Conservation (phyloP, 1,140 invertebrate species). For the Caenorhabditis remanei region DNA sequence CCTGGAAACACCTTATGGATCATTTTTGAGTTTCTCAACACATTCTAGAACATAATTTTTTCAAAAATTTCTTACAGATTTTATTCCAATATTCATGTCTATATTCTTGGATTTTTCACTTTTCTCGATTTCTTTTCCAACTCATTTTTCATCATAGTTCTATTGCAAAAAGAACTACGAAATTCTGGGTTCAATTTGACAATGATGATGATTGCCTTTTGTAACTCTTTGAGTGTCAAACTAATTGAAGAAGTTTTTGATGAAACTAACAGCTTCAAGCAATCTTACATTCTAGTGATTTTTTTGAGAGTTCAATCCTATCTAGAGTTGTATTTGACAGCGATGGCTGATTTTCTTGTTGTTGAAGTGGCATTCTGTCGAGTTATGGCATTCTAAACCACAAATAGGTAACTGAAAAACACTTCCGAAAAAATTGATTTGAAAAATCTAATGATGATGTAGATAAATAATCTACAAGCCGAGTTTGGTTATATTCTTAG, state of each 20-base stretch:
- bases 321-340: not conserved
- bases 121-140: not conserved
- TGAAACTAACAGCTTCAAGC: not conserved
- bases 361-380: not conserved
- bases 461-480: no score
- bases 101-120: not conserved
- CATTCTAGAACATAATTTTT: not conserved
- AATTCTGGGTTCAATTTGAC: not conserved
- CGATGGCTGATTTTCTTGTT: not conserved
- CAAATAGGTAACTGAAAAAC: not conserved
- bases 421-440: not conserved
- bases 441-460: no score
- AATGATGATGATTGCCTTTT: constrained; percentile 1
- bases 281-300: not conserved
- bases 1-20: not conserved
- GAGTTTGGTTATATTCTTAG: no score
- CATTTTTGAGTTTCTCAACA: not conserved
- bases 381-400: not conserved
- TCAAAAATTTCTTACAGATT: not conserved
- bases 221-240: not conserved
- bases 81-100: not conserved
- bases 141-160: not conserved
- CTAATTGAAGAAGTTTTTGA: not conserved
- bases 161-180: constrained; percentile 7
- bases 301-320: not conserved